Conservation (phyloP, 2,888 invertebrate genomes). For the Zaprionus lineosus region DNA sequence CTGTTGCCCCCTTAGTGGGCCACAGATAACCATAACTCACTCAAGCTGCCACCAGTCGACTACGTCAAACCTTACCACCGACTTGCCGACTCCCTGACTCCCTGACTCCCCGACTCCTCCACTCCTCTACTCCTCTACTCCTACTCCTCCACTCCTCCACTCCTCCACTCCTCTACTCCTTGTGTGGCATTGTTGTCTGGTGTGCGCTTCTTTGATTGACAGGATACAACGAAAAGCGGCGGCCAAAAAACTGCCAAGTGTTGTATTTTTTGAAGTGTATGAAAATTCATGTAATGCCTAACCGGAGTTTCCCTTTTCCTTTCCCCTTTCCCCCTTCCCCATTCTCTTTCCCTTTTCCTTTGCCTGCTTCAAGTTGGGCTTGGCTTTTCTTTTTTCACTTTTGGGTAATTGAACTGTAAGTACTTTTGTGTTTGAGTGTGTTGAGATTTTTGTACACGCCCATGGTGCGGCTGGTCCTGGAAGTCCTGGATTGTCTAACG, state of each 20-base stretch:
- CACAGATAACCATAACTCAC: slow-evolving; percentile 60
- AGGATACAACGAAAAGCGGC: slow-evolving; percentile 60
- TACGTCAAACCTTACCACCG: neutral
- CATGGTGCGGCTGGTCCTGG: slow-evolving; percentile 8
- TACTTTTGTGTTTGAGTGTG: slow-evolving; percentile 41
- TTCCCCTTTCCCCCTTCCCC: neutral
- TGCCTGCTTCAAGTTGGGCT: no score
- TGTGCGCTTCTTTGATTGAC: slow-evolving; percentile 70
- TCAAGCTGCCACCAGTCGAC: slow-evolving; percentile 23
- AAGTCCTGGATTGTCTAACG: slow-evolving; percentile 51
- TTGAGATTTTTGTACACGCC: slow-evolving; percentile 33
- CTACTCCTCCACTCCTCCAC: no score
- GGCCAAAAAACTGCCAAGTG: slow-evolving; percentile 50
- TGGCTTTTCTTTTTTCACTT: slow-evolving; percentile 15
- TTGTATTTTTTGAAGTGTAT: slow-evolving; percentile 54
- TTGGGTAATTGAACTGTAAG: slow-evolving; percentile 72
- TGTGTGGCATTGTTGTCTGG: slow-evolving; percentile 49
- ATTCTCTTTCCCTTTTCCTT: no score
- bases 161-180: neutral
- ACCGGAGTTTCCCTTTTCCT: neutral
- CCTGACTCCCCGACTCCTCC: no score
- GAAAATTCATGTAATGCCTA: slow-evolving; percentile 22
- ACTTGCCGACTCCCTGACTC: no score
- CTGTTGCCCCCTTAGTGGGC: slow-evolving; percentile 6
- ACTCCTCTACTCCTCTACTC: no score